Evolutionary conservation across 2,113 vertebrate species (phyloP), one percentile per base, ranked within the genome.

Genomic region (Romanogobio albipinnatus): DNA sequence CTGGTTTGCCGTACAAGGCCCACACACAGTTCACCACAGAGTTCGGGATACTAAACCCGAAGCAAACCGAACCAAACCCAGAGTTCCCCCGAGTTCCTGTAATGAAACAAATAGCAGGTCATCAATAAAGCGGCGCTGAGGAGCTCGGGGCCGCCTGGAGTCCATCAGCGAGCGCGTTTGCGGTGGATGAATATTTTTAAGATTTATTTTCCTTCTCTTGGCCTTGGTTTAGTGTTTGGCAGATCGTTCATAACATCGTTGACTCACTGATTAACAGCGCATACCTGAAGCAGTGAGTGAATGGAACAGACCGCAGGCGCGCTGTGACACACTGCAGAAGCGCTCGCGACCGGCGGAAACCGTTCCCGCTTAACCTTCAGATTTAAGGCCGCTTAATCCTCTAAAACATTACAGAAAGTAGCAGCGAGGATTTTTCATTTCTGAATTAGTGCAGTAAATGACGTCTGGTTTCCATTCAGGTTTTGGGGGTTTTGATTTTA

Each of bases 181-280:
- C 62, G n/a, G 68, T 47, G 71, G 53, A 81, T 77, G 68, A 61
- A 78, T 43, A 4, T 47, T 82, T 83, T 26, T 14, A 1, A 75
- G 73, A 78, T 85, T 86, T 59, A 85, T 85, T 73, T 58, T 70
- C 59, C 61, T 76, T 6, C n/a, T 29, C 80, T 84, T 82, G 81
- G 90, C 84, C 80, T 66, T 56, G 47, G 33, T 68, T 17, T 56
- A 47, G 68, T 79, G 77, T 87, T 89, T 88, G 85, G 17, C 85
- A 86, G 79, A 56, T 90, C 74, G 74, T 89, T 86, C 76, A 86
- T 88, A 90, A 89, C 85, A 68, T 56, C 1, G 9, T 29, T n/a
- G 73, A 70, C 26, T 78, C 39, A 33, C 66, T 78, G 53, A 85
- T 82, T 87, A 61, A 33, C n/a, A 59, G 24, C 47, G 24, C 51